Percentiles rank a stretch among this genome's conserved stretches.
Evolutionary conservation across 2,113 vertebrate species (phyloP).

Genomic region (Arizona elegans): DNA sequence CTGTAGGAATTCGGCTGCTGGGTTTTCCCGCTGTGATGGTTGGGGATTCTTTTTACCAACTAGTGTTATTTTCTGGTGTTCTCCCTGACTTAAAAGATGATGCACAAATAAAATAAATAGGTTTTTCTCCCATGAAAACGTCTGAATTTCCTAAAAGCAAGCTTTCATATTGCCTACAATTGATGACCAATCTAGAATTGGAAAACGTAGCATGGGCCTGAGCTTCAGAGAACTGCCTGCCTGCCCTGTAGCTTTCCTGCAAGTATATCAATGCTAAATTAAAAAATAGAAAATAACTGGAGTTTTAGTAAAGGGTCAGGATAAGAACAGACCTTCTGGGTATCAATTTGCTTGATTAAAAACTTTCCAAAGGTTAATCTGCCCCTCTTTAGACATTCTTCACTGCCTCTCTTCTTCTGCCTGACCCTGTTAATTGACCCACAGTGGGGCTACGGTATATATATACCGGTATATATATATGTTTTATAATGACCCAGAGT

Average conservation of each 20-base stretch:
- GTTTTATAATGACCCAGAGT: accelerated
- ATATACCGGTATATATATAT: no score
- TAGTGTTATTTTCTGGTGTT: background rate
- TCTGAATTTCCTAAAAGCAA: background rate
- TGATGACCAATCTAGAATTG: background rate
- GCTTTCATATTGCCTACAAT: background rate
- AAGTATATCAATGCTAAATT: no score
- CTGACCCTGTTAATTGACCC: background rate
- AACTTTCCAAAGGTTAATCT: background rate
- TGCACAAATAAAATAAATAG: background rate
- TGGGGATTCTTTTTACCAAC: background rate
- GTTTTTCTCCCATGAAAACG: background rate
- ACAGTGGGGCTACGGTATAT: background rate
- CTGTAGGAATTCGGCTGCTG: background rate
- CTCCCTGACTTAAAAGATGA: background rate
- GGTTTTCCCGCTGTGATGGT: background rate
- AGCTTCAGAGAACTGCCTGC: background rate
- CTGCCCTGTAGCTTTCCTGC: background rate
- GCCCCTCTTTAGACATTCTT: background rate
- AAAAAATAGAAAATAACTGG: background rate
- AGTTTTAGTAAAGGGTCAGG: background rate
- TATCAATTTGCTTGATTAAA: accelerated
- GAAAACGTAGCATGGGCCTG: background rate
- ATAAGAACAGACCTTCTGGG: background rate
- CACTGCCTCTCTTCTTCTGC: background rate